phyloP scores from a whole-genome alignment of 2,888 invertebrate genomes.

The Conops quadrifasciatus region DNA sequence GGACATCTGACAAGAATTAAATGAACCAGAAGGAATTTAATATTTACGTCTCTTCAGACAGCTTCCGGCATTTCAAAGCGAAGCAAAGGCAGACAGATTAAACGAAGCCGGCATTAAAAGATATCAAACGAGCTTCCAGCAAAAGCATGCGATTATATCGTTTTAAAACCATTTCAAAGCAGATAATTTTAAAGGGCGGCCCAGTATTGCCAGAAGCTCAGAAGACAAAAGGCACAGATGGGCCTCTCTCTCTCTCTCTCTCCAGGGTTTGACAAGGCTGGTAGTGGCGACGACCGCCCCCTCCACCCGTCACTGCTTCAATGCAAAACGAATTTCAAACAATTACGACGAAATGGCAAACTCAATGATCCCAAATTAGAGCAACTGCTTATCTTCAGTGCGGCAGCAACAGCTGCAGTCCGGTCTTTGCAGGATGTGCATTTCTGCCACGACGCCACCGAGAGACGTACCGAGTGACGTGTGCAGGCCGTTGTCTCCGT shows the following conservation, averaged over 20 bases:
- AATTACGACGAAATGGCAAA: background rate
- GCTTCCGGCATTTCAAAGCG: too few relatives aligned
- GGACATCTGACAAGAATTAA: too few relatives aligned
- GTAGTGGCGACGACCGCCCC: too few relatives aligned
- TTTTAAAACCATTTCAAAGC: background rate
- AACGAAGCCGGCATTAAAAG: too few relatives aligned
- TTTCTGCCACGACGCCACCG: background rate
- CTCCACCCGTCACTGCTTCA: background rate
- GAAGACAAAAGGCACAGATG: too few relatives aligned
- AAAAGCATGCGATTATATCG: background rate
- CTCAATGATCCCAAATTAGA: constrained; percentile 16
- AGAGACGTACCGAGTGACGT: background rate
- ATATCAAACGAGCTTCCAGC: background rate
- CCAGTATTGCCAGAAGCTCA: too few relatives aligned
- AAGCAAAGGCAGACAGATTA: too few relatives aligned
- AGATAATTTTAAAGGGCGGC: background rate
- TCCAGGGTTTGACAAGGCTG: too few relatives aligned
- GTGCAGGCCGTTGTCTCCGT: background rate
- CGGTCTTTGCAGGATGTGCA: background rate
- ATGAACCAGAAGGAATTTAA: too few relatives aligned
- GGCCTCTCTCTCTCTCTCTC: too few relatives aligned
- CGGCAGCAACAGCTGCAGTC: constrained; percentile 10
- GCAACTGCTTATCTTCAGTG: constrained; percentile 2
- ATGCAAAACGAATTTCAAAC: background rate
- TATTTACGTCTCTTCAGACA: too few relatives aligned